phyloP scores from a whole-genome alignment of 2,888 invertebrate species.

The Graphium colonna region DNA sequence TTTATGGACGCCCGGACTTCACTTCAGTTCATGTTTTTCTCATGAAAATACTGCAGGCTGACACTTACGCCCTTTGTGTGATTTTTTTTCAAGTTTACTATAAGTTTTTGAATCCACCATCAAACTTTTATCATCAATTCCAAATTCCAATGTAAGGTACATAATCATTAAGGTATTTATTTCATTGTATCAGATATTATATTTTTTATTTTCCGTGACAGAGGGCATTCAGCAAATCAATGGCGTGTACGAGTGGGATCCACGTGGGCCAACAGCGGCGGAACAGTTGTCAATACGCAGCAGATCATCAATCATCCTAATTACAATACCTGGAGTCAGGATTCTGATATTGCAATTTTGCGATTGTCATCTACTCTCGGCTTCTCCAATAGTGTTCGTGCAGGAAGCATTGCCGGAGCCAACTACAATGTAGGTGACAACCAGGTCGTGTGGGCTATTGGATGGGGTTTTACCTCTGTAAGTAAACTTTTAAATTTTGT shows the following conservation, averaged over 20 bases:
- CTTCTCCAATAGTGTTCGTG: slow-evolving; percentile 33
- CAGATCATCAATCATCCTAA: slow-evolving; percentile 41
- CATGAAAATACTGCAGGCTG: too few species aligned
- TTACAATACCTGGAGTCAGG: slow-evolving; percentile 37
- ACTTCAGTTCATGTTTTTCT: too few species aligned
- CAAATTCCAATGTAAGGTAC: too few species aligned
- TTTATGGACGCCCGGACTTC: too few species aligned
- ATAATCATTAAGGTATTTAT: too few species aligned
- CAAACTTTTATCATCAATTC: too few species aligned
- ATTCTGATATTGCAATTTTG: slow-evolving; percentile 54
- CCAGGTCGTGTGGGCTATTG: slow-evolving; percentile 51
- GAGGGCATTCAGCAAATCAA: slow-evolving; percentile 16
- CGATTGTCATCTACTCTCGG: slow-evolving; percentile 35
- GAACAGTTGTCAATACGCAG: slow-evolving; percentile 32
- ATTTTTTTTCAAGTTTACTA: too few species aligned
- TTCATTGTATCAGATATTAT: too few species aligned
- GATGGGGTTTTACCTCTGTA: slow-evolving; percentile 49
- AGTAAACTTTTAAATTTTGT: slow-evolving; percentile 17
- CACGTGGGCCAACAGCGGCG: slow-evolving; percentile 41
- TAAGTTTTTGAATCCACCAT: too few species aligned
- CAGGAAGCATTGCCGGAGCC: slow-evolving; percentile 40
- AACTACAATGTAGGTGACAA: slow-evolving; percentile 44
- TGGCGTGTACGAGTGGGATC: slow-evolving; percentile 41
- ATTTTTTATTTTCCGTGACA: slow-evolving; percentile 16
- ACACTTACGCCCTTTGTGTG: too few species aligned